Evolutionary conservation across 2,113 vertebrate genomes (phyloP).

Genomic region (Myrmecophaga tridactyla): DNA sequence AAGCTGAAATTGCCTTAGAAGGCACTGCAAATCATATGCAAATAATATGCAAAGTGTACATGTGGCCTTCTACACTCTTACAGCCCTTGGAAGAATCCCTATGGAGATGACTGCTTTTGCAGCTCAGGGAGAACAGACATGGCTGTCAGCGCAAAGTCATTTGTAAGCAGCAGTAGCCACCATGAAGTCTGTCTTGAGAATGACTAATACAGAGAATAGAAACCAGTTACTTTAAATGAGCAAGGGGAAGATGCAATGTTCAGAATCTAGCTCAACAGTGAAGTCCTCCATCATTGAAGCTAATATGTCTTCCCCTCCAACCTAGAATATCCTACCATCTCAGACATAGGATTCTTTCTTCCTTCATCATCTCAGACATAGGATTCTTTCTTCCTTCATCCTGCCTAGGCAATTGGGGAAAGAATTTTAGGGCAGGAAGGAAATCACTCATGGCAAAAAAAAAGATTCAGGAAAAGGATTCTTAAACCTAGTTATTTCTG

Average conservation of each 20-base stretch:
- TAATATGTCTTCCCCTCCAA: background rate
- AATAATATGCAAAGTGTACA: slow-evolving; percentile 58
- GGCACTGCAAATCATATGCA: slow-evolving; percentile 68
- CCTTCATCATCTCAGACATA: slow-evolving; percentile 17
- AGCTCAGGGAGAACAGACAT: slow-evolving; percentile 50
- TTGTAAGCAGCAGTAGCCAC: slow-evolving; percentile 50
- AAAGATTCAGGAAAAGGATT: background rate
- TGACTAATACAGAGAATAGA: slow-evolving; percentile 52
- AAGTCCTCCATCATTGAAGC: slow-evolving; percentile 32
- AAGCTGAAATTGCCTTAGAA: slow-evolving; percentile 53
- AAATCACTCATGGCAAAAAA: background rate
- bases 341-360: slow-evolving; percentile 18
- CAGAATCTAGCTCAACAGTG: background rate
- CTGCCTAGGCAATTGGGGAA: background rate
- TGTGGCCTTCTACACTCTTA: slow-evolving; percentile 49
- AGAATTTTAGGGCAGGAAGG: slow-evolving; percentile 45
- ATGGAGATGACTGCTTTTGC: slow-evolving; percentile 56
- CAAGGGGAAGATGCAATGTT: slow-evolving; percentile 9
- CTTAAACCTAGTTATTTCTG: background rate
- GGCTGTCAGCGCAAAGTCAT: slow-evolving; percentile 55
- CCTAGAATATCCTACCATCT: background rate
- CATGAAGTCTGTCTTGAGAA: slow-evolving; percentile 56
- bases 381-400: slow-evolving; percentile 19
- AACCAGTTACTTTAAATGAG: slow-evolving; percentile 41
- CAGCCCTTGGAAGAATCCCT: slow-evolving; percentile 53